A percentile compares a stretch with the other conserved stretches of the same genome.
Evolutionary conservation across 2,888 invertebrate species (phyloP).

Genomic region (Frankliniella intonsa): DNA sequence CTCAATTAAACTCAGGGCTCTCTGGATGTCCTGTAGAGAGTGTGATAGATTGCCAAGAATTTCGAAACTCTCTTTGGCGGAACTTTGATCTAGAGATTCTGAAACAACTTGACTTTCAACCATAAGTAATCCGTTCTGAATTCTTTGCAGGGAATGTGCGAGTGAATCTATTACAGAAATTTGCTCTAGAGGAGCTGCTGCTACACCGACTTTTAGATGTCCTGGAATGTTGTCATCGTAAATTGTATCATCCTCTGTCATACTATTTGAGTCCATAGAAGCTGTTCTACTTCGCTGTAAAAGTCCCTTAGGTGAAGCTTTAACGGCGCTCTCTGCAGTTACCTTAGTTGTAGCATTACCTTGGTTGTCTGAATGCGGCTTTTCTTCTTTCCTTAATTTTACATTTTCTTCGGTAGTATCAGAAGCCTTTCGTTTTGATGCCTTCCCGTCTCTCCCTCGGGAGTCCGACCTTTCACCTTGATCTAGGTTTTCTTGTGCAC

Average conservation of each 20-base stretch:
- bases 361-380: background rate
- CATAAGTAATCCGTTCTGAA: conserved; percentile 52
- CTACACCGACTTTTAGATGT: background rate
- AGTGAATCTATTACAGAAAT: conserved; percentile 45
- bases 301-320: background rate
- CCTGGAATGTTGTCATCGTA: background rate
- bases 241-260: background rate
- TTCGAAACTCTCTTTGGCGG: conserved; percentile 37
- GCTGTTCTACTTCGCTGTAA: conserved; percentile 28
- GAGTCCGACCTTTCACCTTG: background rate
- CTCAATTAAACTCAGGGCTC: conserved; percentile 50
- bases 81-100: conserved; percentile 37
- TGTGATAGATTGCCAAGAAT: conserved; percentile 47
- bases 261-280: conserved; percentile 29
- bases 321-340: background rate
- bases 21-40: conserved; percentile 58
- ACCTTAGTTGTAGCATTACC: background rate
- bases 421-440: background rate
- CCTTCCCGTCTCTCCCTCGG: background rate
- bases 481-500: background rate
- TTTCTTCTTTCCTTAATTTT: background rate
- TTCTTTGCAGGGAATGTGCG: conserved; percentile 54
- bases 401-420: background rate
- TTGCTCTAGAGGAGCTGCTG: conserved; percentile 35
- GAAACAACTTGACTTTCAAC: conserved; percentile 47